Percentiles rank a stretch among this genome's conserved stretches.
Evolutionary conservation across 2,888 invertebrate genomes (phyloP).

Genomic region (Xestia xanthographa): DNA sequence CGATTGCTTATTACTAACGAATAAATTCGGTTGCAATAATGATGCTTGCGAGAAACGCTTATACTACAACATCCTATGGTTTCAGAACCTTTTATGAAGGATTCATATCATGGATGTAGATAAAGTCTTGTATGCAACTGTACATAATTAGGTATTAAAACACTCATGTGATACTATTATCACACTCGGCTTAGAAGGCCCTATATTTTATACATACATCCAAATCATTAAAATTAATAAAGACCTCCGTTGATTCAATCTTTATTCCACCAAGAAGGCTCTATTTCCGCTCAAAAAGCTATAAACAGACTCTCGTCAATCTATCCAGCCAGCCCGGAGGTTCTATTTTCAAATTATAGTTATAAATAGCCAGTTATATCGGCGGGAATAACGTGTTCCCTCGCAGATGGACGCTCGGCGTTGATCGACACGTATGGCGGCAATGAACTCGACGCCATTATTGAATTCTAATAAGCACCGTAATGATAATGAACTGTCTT

Average conservation of each 20-base stretch:
- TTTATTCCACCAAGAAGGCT: not conserved
- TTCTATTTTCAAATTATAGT: slow-evolving; percentile 62
- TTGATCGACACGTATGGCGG: slow-evolving; percentile 68
- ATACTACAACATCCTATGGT: too few relatives aligned
- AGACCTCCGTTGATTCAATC: not conserved
- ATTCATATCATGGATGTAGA: too few relatives aligned
- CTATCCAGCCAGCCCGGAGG: slow-evolving; percentile 40
- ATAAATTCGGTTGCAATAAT: too few relatives aligned
- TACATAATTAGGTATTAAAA: too few relatives aligned
- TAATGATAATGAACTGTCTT: slow-evolving; percentile 67
- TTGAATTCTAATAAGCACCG: slow-evolving; percentile 73
- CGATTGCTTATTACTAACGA: too few relatives aligned
- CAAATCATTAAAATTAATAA: not conserved
- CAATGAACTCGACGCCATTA: slow-evolving; percentile 73
- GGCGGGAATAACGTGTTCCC: slow-evolving; percentile 50
- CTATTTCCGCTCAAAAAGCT: slow-evolving; percentile 26
- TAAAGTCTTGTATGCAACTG: too few relatives aligned
- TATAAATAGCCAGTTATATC: slow-evolving; percentile 58
- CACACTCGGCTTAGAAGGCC: too few relatives aligned
- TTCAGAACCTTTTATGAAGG: too few relatives aligned
- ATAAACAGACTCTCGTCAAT: slow-evolving; percentile 31
- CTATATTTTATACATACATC: not conserved
- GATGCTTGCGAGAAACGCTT: too few relatives aligned
- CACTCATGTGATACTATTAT: too few relatives aligned
- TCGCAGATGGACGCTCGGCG: slow-evolving; percentile 59